Evolutionary conservation across 2,113 vertebrate species (phyloP).

Genomic region (Paradisaea rubra): DNA sequence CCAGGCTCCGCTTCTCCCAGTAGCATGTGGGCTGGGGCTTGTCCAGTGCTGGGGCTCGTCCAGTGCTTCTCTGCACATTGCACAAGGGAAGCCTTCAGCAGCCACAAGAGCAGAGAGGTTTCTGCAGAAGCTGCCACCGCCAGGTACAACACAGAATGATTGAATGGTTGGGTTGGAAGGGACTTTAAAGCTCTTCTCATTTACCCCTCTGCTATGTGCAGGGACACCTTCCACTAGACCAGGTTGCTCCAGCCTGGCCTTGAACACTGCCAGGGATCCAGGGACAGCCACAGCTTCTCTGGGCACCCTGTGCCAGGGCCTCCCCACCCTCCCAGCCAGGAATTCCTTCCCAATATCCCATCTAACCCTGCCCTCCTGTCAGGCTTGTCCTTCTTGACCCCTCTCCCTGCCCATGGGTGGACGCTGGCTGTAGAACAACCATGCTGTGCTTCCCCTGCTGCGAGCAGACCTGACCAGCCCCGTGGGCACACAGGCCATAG

Average conservation of each 20-base stretch:
- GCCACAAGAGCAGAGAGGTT: neutral
- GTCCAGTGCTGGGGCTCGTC: neutral
- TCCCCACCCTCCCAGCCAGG: accelerated
- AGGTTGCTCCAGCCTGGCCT: neutral
- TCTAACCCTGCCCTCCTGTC: neutral
- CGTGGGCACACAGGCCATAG: accelerated
- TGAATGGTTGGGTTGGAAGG: neutral
- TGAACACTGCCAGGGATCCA: neutral
- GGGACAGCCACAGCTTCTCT: neutral
- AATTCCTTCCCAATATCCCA: neutral
- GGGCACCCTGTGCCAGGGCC: neutral
- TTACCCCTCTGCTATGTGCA: neutral
- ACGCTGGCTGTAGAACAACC: accelerated
- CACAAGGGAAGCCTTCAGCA: neutral
- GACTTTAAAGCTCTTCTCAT: neutral
- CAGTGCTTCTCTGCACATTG: accelerated
- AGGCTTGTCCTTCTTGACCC: accelerated
- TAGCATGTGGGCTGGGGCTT: accelerated
- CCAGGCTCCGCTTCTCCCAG: neutral
- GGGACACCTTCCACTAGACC: accelerated
- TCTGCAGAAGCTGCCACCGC: neutral
- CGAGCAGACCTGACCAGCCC: neutral
- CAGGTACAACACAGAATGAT: neutral
- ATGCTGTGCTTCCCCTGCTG: accelerated
- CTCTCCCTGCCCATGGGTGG: neutral